Percentiles rank a stretch among this genome's conserved stretches.
These are phyloP conservation scores for Poeciliopsis prolifica DNA, from an alignment of 2,113 vertebrate genomes.

Conservation along the genomic window DNA sequence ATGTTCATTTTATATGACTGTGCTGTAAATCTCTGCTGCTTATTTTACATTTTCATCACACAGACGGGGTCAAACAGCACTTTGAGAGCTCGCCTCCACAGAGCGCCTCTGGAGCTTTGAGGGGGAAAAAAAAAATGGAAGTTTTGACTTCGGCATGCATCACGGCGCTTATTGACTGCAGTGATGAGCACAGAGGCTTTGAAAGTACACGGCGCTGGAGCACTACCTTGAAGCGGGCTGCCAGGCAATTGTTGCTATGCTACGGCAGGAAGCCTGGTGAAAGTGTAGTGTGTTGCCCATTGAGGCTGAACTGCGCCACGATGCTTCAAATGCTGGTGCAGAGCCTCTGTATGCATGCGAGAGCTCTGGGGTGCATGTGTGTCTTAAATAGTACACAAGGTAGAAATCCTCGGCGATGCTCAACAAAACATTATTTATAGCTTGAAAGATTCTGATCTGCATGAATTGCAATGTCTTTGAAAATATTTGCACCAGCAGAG, in stretches of 20 bases:
- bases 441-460: slow-evolving; percentile 21
- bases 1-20: slow-evolving; percentile 15
- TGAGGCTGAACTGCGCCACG: slow-evolving; percentile 63
- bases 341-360: neutral
- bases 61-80: slow-evolving; percentile 24
- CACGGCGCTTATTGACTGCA: slow-evolving; percentile 55
- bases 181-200: slow-evolving; percentile 68
- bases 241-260: slow-evolving; percentile 76
- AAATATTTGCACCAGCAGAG: too few species aligned
- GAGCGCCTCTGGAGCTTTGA: slow-evolving; percentile 41
- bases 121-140: slow-evolving; percentile 51
- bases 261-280: slow-evolving; percentile 65
- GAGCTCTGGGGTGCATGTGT: slow-evolving; percentile 42
- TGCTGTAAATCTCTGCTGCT: slow-evolving; percentile 20
- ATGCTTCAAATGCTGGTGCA: slow-evolving; percentile 52
- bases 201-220: slow-evolving; percentile 61
- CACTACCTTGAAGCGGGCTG: slow-evolving; percentile 64
- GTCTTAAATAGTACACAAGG: slow-evolving; percentile 27
- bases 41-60: slow-evolving; percentile 30
- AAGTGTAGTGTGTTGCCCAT: slow-evolving; percentile 59
- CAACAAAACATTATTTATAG: slow-evolving; percentile 35
- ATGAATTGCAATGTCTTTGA: neutral
- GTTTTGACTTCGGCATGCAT: slow-evolving; percentile 49
- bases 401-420: slow-evolving; percentile 23
- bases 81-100: slow-evolving; percentile 1